Evolutionary conservation across 1,140 invertebrate species (phyloP), one percentile per base, ranked within the genome.

Genomic region (Bombus impatiens): DNA sequence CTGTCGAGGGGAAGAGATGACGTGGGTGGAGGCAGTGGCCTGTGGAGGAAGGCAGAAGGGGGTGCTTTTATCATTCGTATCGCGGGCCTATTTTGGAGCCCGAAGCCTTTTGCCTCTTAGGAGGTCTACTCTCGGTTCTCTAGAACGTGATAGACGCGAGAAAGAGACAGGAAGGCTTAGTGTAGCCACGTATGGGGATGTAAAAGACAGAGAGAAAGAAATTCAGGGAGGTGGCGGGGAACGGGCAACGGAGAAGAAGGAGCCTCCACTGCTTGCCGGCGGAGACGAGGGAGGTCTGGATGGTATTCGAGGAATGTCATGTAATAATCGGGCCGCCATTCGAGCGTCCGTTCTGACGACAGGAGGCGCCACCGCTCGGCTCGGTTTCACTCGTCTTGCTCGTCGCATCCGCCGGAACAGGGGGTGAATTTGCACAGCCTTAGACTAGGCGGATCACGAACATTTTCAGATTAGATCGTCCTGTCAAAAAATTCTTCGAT

Each of bases 301-400:
- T 93, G 94, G 94, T 92, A 95, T 95, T 90, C 93, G 92, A 91
- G 94, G 94, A 95, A 95, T 95, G 93, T 94, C 93, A 93, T 94
- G 93, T 95, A 95, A 95, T 94, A 95, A 95, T 95, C 94, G 92
- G 94, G 91, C 91, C 89, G 91, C 88, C 89, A 89, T 90, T 92
- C 88, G 90, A 89, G 82, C 90, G 88, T 87, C 71, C 87, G 87
- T 90, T 91, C 65, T 35, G 80, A 87, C 93, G 85, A 89, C 84
- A 94, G 94, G 90, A 87, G 94, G 94, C 93, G 93, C 94, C 93
- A 95, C 91, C 87, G 88, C 86, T 90, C 91, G 91, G 92, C 89
- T 42, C 68, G 25, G 35, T 40, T 71, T 80, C 59, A 22, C 59
- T 62, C 35, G 32, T n/a, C 87, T 78, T 53, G 22, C 28, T 59